Percentiles rank a stretch among this genome's conserved stretches.
Evolutionary conservation across 1,140 invertebrate species (phyloP).

Genomic region (Lanistes nyassanus): DNA sequence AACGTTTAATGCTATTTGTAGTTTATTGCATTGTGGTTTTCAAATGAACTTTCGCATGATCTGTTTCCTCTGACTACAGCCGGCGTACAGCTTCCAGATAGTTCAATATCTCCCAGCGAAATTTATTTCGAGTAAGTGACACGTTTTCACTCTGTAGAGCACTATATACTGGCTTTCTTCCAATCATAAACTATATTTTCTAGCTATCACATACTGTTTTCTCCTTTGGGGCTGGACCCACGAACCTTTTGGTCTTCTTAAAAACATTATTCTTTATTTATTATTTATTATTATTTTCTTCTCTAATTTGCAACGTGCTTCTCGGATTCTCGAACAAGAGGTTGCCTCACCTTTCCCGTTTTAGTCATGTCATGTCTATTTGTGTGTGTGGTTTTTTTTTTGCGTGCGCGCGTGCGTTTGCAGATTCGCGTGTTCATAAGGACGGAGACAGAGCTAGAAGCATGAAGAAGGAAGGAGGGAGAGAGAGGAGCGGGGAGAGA

Average conservation of each 20-base stretch:
- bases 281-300: too few relatives aligned
- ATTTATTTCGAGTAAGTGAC: constrained; percentile 13
- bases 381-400: not conserved
- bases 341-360: not conserved
- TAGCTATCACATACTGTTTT: too few relatives aligned
- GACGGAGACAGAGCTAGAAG: not conserved
- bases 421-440: not conserved
- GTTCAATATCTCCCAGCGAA: constrained; percentile 9
- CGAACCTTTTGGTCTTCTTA: too few relatives aligned
- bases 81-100: not conserved
- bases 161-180: too few relatives aligned
- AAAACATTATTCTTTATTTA: too few relatives aligned
- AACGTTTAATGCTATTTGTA: too few relatives aligned
- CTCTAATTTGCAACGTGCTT: too few relatives aligned
- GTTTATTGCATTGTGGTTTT: not conserved
- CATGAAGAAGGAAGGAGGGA: not conserved
- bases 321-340: too few relatives aligned
- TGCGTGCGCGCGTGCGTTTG: not conserved
- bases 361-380: not conserved
- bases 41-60: not conserved
- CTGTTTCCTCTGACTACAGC: not conserved
- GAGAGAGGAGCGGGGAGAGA: constrained; percentile 4
- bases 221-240: too few relatives aligned
- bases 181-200: too few relatives aligned
- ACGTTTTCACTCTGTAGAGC: not conserved